These are phyloP conservation scores for Rhinoraja longicauda DNA, from an alignment of 2,797 vertebrate genomes.

Conservation along the genomic window DNA sequence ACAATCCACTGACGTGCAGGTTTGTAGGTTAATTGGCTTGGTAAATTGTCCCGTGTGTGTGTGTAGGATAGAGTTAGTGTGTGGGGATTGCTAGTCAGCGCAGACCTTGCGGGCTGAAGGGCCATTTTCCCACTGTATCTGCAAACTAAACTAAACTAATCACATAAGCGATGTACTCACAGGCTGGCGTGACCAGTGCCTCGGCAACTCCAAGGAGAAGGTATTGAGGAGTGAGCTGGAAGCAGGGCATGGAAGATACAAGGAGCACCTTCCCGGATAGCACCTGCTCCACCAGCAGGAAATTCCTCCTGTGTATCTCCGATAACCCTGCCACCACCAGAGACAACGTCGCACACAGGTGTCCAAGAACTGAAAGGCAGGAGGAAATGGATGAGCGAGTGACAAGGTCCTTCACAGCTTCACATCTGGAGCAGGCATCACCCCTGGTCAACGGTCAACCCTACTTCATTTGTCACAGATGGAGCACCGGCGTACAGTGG, in stretches of 20 bases:
- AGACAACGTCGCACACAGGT: constrained; percentile 68
- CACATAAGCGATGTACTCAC: constrained; percentile 59
- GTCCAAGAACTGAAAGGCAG: constrained; percentile 67
- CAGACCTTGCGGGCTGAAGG: too few species aligned
- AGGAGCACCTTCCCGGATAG: constrained; percentile 69
- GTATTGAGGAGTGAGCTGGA: constrained; percentile 79
- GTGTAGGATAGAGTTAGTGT: too few species aligned
- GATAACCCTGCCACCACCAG: constrained; percentile 70
- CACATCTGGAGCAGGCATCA: not conserved
- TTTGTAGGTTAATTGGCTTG: too few species aligned
- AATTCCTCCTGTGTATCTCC: constrained; percentile 73
- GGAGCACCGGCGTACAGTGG: too few species aligned
- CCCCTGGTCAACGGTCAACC: too few species aligned
- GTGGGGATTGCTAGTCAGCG: too few species aligned
- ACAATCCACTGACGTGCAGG: too few species aligned
- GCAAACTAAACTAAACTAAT: not conserved
- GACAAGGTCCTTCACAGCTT: not conserved
- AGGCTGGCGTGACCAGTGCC: constrained; percentile 76
- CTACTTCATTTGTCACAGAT: too few species aligned
- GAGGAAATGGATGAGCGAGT: not conserved
- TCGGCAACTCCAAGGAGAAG: constrained; percentile 83
- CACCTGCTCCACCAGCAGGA: constrained; percentile 69
- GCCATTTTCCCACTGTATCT: too few species aligned
- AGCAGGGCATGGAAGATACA: constrained; percentile 81
- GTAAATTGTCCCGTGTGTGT: too few species aligned